These are phyloP conservation scores for Phalanger gymnotis DNA, from an alignment of 2,797 vertebrate genomes.

Conservation along the genomic window DNA sequence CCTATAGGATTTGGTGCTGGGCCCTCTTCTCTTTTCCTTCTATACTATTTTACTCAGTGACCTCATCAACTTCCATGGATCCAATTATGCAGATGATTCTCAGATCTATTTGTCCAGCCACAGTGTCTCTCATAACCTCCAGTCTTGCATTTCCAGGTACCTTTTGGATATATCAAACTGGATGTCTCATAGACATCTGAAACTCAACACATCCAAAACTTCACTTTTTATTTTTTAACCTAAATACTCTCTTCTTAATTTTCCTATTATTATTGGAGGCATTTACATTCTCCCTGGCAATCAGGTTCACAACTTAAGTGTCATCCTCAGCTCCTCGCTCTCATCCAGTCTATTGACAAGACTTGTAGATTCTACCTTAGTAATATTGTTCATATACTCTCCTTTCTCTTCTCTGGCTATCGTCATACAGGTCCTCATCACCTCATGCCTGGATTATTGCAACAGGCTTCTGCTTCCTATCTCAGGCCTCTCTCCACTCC, in stretches of 20 bases:
- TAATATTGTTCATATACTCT: neutral
- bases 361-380: neutral
- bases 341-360: neutral
- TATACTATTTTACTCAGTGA: neutral
- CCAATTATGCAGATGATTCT: neutral
- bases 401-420: neutral
- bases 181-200: neutral
- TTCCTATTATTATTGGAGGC: neutral
- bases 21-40: neutral
- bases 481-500: neutral
- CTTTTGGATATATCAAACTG: neutral
- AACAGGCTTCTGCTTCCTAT: neutral
- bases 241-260: neutral
- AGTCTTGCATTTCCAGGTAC: neutral
- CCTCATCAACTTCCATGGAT: neutral
- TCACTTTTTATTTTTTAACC: neutral
- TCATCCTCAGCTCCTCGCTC: neutral
- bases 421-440: neutral
- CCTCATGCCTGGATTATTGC: neutral
- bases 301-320: neutral
- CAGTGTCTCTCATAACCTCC: neutral
- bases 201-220: neutral
- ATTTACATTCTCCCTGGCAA: neutral
- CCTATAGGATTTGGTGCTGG: neutral
- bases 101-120: neutral